These are phyloP conservation scores for Saiga tatarica DNA, from an alignment of 2,113 vertebrate genomes.

Conservation along the genomic window DNA sequence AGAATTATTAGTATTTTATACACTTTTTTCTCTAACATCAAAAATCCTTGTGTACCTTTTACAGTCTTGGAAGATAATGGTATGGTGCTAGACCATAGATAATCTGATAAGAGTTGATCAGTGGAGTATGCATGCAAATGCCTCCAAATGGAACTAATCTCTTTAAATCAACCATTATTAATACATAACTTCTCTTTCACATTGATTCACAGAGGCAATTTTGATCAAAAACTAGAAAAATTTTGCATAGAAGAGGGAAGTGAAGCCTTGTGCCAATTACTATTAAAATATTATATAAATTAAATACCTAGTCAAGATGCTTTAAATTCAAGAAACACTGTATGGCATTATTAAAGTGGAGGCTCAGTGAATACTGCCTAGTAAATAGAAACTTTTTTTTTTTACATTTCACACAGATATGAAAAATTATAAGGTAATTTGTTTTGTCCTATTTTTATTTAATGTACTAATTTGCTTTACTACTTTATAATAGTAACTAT, in stretches of 20 bases:
- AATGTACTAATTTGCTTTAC: neutral
- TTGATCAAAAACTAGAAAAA: constrained; percentile 10
- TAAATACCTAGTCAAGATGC: neutral
- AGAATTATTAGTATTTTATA: constrained; percentile 9
- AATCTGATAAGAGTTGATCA: neutral
- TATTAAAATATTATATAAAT: neutral
- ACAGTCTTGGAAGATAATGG: neutral
- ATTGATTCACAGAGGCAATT: neutral
- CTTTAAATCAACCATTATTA: constrained; percentile 11
- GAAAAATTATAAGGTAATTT: neutral
- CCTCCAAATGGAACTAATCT: neutral
- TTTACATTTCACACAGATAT: neutral
- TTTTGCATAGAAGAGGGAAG: neutral
- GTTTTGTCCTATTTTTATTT: neutral
- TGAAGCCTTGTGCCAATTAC: neutral
- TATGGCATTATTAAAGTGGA: neutral
- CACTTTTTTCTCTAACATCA: neutral
- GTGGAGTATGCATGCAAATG: neutral
- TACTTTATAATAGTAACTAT: neutral
- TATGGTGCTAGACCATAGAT: neutral
- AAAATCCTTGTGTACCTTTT: neutral
- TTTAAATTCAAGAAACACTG: neutral
- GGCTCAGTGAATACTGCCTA: neutral
- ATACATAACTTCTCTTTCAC: neutral
- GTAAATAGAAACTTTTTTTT: neutral